Base-by-base conservation (phyloP, 1,140 invertebrate genomes). In the Gryon sp. region DNA sequence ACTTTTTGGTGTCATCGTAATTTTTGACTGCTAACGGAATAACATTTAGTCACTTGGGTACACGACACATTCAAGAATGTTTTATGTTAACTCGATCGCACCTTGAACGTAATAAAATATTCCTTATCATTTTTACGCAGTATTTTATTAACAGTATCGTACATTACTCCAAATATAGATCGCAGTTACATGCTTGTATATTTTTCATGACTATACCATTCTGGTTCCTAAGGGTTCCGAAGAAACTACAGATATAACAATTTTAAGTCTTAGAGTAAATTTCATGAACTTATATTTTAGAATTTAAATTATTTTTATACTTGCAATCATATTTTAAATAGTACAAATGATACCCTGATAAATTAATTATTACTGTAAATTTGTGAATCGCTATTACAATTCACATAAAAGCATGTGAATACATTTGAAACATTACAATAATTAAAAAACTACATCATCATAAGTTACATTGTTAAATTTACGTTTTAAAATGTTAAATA, bases 81-180 rank as follows among this genome's bases (percentile, higher is more conserved):
- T 68, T 76, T 76, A 69, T 28, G 57, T 48, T 63, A 62, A 38
- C 68, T 45, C 62, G 55, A 76, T 76, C 53, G n/a, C 16, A 53
- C 62, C 46, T 60, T 57, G 22, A 50, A 50, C 72, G 62, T 62
- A 62, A 69, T 69, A 69, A 69, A 76, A 76, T 76, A 76, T 63
- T 57, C 45, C 40, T 76, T 76, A 76, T 76, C 72, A 62, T 68
- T 30, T 57, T 65, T 50, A 57, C 50, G 41, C 52, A 57, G 59
- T 65, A 63, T 63, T 73, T 73, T 73, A 73, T 57, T 73, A 63
- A 63, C 69, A 34, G 41, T 57, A 43, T 43, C 50, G 50, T 63
- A 73, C 50, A 73, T 55, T 62, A 48, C 55, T 53, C 15, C 28
- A 24, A 43, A 55, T 41, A 24, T 48, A 40, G 14, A 69, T 60